phyloP scores from a whole-genome alignment of 2,113 vertebrate genomes.

The Silurus meridionalis region DNA sequence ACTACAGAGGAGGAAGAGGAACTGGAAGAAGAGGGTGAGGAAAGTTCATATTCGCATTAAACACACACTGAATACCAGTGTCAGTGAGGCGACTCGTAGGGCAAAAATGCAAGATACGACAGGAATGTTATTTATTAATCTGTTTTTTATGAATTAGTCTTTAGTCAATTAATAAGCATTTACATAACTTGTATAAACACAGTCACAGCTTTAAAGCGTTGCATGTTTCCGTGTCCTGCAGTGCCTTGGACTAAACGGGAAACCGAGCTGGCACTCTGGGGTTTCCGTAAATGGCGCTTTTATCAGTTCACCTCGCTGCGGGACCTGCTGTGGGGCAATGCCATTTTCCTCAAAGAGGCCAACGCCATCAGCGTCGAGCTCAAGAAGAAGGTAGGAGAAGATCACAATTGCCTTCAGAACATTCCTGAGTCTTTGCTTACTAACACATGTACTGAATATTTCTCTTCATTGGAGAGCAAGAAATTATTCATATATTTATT shows the following conservation, averaged over 20 bases:
- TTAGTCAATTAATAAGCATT: no score
- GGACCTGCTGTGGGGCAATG: conserved; percentile 94
- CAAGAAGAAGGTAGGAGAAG: conserved; percentile 87
- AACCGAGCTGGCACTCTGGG: conserved; percentile 91
- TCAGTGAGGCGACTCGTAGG: no score
- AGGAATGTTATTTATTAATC: no score
- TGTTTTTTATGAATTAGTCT: no score
- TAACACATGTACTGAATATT: not conserved
- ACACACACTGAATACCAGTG: no score
- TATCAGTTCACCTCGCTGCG: conserved; percentile 97
- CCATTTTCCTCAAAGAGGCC: conserved; percentile 96
- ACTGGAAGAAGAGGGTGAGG: conserved; percentile 90
- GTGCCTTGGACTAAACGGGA: conserved; percentile 90
- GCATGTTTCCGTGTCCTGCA: conserved; percentile 53
- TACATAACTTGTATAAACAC: not conserved
- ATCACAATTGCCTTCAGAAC: not conserved
- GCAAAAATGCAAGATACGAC: no score
- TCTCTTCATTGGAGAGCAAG: not conserved
- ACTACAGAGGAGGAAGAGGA: conserved; percentile 94
- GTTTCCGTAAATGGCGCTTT: conserved; percentile 97
- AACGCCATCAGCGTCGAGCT: conserved; percentile 97
- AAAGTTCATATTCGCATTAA: not conserved
- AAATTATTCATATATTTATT: not conserved
- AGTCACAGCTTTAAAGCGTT: not conserved
- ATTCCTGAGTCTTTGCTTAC: no score